Evolutionary conservation across 2,113 vertebrate genomes (phyloP).

Genomic region (Mirza zaza): DNA sequence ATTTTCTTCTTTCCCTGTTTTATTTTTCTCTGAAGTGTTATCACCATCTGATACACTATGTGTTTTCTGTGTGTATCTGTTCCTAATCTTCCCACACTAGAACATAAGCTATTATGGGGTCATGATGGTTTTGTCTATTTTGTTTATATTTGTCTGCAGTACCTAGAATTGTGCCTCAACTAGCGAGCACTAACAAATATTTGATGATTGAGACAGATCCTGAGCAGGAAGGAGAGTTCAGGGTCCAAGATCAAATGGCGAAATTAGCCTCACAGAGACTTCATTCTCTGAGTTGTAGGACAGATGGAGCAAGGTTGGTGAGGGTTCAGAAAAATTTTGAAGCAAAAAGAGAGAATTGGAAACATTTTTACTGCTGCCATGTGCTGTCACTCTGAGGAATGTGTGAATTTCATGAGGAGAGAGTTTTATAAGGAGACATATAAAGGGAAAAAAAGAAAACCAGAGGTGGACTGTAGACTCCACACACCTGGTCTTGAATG

Average conservation of each 20-base stretch:
- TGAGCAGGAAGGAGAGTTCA: not conserved
- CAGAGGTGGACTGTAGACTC: not conserved
- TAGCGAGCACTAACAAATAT: not conserved
- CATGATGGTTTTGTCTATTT: not conserved
- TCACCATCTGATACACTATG: not conserved
- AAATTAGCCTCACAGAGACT: not conserved
- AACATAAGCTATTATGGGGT: not conserved
- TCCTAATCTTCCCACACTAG: not conserved
- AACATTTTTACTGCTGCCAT: not conserved
- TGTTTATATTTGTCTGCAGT: not conserved
- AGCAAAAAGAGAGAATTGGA: not conserved
- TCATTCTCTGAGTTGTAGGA: not conserved
- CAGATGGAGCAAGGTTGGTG: not conserved
- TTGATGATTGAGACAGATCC: not conserved
- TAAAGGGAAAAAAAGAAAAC: not conserved
- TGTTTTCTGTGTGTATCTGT: not conserved
- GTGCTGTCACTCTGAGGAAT: not conserved
- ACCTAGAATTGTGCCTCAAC: not conserved
- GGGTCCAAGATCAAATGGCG: not conserved
- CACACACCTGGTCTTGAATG: not conserved
- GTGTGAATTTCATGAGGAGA: not conserved
- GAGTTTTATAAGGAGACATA: not conserved
- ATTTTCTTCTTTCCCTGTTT: not conserved
- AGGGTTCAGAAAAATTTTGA: not conserved
- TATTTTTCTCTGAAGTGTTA: not conserved